phyloP scores from a whole-genome alignment of 2,113 vertebrate species.

The Bettongia penicillata region DNA sequence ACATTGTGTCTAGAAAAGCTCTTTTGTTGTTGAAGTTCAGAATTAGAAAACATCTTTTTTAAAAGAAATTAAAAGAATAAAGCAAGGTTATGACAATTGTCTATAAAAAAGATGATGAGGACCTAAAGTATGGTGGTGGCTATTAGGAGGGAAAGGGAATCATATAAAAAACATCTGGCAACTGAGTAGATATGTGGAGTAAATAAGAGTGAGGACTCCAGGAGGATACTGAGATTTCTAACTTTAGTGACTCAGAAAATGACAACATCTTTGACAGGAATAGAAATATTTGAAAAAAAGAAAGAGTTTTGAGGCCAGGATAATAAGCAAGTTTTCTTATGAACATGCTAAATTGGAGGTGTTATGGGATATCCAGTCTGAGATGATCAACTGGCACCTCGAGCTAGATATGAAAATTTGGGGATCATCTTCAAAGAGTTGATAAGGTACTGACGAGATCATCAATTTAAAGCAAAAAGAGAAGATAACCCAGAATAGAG shows the following conservation, averaged over 20 bases:
- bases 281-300: neutral
- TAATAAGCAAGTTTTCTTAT: neutral
- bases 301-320: neutral
- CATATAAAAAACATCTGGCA: neutral
- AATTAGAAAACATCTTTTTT: neutral
- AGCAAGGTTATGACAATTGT: neutral
- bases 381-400: neutral
- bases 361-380: neutral
- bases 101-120: neutral
- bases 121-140: neutral
- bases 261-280: neutral
- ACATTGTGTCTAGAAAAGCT: no score
- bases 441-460: no score
- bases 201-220: neutral
- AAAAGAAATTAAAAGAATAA: neutral
- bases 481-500: neutral
- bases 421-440: no score
- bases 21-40: neutral
- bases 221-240: neutral
- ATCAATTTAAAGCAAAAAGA: no score
- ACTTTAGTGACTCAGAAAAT: neutral
- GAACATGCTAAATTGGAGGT: neutral
- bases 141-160: neutral
- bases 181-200: neutral
- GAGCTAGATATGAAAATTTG: no score